These are phyloP conservation scores for Enteromius unitaeniatus DNA, from an alignment of 2,797 vertebrate genomes.

Conservation along the genomic window DNA sequence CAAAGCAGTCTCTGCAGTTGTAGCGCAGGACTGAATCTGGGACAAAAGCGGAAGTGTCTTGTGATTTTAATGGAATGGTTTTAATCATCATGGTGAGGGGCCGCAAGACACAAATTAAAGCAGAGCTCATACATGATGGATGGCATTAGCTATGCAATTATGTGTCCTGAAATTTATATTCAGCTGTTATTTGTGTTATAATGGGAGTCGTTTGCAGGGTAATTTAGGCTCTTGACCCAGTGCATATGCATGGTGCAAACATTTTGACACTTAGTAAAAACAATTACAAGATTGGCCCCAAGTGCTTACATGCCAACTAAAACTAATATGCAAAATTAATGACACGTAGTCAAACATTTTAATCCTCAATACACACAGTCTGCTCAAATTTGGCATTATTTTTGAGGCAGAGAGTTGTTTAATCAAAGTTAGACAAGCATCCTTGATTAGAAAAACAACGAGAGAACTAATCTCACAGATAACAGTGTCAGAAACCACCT, in stretches of 20 bases:
- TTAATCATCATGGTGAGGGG: slow-evolving; percentile 43
- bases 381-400: neutral
- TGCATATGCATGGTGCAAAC: neutral
- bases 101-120: slow-evolving; percentile 26
- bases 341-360: neutral
- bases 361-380: neutral
- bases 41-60: slow-evolving; percentile 74
- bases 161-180: slow-evolving; percentile 12
- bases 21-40: slow-evolving; percentile 69
- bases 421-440: neutral
- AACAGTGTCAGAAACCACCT: neutral
- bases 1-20: slow-evolving; percentile 74
- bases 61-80: slow-evolving; percentile 71
- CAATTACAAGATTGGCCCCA: neutral
- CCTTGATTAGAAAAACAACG: neutral
- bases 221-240: slow-evolving; percentile 19
- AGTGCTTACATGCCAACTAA: neutral
- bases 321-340: neutral
- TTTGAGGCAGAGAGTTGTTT: neutral
- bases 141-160: slow-evolving; percentile 12
- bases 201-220: neutral
- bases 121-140: slow-evolving; percentile 14
- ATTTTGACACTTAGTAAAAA: slow-evolving; percentile 4
- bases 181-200: slow-evolving; percentile 1
- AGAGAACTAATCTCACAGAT: neutral